These are phyloP conservation scores for Chinchilla lanigera DNA, from an alignment of 2,113 vertebrate genomes.

Conservation along the genomic window DNA sequence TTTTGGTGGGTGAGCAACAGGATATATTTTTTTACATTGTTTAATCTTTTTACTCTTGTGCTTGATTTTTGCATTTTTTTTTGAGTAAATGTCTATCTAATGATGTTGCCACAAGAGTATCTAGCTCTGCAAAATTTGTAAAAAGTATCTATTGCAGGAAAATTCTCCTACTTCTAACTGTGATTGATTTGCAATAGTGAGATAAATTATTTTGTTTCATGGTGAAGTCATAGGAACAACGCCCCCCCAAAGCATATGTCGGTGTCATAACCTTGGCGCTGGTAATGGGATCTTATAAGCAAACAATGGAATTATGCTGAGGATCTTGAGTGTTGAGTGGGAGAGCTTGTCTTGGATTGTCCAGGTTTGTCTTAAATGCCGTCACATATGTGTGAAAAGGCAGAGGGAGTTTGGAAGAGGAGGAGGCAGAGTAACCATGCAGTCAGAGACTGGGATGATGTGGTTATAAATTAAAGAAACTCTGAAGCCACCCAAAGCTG, in stretches of 20 bases:
- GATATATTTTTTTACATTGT: slow-evolving; percentile 47
- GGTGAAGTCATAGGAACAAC: background rate
- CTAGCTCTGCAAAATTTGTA: background rate
- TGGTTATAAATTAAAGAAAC: background rate
- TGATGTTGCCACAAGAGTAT: background rate
- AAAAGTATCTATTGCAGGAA: background rate
- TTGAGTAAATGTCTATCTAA: slow-evolving; percentile 40
- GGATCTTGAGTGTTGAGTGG: background rate
- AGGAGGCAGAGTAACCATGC: background rate
- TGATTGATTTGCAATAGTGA: background rate
- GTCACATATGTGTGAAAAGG: background rate
- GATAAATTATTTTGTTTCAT: background rate
- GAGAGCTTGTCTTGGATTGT: background rate
- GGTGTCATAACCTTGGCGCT: background rate
- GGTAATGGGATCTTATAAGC: background rate
- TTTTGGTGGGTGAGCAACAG: slow-evolving; percentile 50
- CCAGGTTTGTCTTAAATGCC: background rate
- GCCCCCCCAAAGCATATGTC: background rate
- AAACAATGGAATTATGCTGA: background rate
- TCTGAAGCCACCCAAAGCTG: background rate
- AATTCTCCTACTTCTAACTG: background rate
- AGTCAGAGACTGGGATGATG: background rate
- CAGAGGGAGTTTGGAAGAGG: background rate
- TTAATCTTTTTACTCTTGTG: slow-evolving; percentile 54
- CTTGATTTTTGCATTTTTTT: slow-evolving; percentile 60